A percentile compares a stretch with the other conserved stretches of the same genome.
Evolutionary conservation across 2,888 invertebrate genomes (phyloP).

Genomic region (Polyommatus iphigenia): DNA sequence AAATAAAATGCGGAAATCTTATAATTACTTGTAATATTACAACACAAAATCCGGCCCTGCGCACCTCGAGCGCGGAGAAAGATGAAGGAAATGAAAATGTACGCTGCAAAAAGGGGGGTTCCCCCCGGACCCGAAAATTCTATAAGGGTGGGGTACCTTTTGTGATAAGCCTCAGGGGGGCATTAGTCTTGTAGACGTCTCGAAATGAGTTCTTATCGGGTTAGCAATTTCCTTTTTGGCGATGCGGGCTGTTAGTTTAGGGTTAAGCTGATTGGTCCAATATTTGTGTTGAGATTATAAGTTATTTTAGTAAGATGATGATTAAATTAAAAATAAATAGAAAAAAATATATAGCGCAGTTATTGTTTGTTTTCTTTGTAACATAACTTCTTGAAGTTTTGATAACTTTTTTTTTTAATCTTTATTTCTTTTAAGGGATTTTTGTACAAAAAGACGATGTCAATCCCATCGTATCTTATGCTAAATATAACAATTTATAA

Average conservation of each 20-base stretch:
- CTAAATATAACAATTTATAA: no score
- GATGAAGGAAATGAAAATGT: conserved; percentile 81
- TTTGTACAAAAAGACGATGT: no score
- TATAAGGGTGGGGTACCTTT: conserved; percentile 75
- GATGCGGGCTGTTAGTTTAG: conserved; percentile 44
- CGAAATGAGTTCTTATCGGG: conserved; percentile 69
- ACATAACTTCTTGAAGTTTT: no score
- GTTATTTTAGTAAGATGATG: background rate
- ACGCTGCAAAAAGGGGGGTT: conserved; percentile 78
- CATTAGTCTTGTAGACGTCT: conserved; percentile 75
- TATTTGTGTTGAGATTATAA: conserved; percentile 20
- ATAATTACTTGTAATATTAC: background rate
- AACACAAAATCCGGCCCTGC: conserved; percentile 55
- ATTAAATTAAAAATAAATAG: no score
- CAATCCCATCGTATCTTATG: no score
- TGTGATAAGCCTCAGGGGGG: conserved; percentile 71
- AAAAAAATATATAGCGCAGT: no score
- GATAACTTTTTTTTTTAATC: no score
- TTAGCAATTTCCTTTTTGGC: conserved; percentile 67
- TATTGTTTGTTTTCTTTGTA: no score
- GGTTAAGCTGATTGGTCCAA: conserved; percentile 29
- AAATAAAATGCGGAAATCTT: background rate
- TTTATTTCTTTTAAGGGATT: no score
- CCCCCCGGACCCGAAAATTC: conserved; percentile 71
- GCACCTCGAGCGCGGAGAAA: conserved; percentile 72